phyloP scores from a whole-genome alignment of 2,113 vertebrate genomes.

The Camelus bactrianus region DNA sequence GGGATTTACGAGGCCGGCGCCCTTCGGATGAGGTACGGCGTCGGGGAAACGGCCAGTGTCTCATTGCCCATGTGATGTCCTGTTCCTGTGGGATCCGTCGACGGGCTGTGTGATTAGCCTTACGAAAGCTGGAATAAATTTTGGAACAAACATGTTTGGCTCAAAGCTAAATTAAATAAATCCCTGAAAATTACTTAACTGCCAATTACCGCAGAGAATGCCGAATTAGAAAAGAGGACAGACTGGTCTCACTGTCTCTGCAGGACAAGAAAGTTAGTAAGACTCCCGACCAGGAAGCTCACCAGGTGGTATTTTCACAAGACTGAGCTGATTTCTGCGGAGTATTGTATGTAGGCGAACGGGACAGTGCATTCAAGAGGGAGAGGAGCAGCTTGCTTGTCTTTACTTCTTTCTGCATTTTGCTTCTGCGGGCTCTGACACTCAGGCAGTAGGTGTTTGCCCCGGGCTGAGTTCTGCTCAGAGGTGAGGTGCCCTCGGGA shows the following conservation, averaged over 20 bases:
- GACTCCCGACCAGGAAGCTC: not conserved
- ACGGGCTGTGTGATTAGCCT: not conserved
- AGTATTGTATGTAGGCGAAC: accelerated
- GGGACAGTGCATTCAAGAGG: not conserved
- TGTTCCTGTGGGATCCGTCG: accelerated
- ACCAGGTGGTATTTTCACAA: accelerated
- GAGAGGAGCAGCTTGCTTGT: too few species aligned
- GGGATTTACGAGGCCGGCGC: accelerated
- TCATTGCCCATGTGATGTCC: accelerated
- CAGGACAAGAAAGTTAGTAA: not conserved
- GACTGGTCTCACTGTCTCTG: not conserved
- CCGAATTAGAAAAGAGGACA: not conserved
- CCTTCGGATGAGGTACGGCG: accelerated
- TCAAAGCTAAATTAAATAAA: not conserved
- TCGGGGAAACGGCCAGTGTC: accelerated
- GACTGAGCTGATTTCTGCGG: not conserved
- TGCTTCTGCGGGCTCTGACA: accelerated
- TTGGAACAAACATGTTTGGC: not conserved
- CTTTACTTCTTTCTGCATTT: accelerated
- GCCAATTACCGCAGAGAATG: accelerated
- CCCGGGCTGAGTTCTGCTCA: not conserved
- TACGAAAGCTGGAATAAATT: not conserved
- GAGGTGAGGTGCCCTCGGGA: accelerated
- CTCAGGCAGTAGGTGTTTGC: accelerated
- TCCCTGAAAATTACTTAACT: not conserved